Base-by-base conservation (phyloP, 2,113 vertebrate genomes). In the Phylloscopus trochiloides region DNA sequence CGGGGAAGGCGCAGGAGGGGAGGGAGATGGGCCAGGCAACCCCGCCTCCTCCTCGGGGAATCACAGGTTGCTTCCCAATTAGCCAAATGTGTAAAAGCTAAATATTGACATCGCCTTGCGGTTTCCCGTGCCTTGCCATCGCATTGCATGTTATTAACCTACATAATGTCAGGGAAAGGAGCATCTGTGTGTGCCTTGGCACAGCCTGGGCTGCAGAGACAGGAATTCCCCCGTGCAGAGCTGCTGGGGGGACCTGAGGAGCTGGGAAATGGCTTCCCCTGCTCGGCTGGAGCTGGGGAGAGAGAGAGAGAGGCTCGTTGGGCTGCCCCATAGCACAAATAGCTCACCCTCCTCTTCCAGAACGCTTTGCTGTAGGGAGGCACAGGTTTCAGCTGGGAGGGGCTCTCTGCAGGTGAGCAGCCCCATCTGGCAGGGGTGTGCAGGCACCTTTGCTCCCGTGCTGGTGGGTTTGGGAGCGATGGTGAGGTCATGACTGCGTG, bases 141-240 rank as follows among this genome's bases (percentile, higher is more conserved):
- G 8, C 92, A 36, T 94, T 88, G 92, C 94, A 97, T 96, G 90
- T 73, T 83, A 78, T 96, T 97, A 97, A 97, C 96, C 95, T 96
- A 96, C 88, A 95, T 97, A 94, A 88, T 24, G 79, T 51, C 20
- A 19, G 82, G 80, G 88, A 93, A 94, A 94, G 88, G 93, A 97
- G 95, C 95, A 96, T 89, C 95, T 94, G 92, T 52, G 86, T 74
- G 73, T 4, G 84, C 83, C 77, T 94, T 93, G 76, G 95, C 86
- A 93, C 88, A 68, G 91, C 57, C 91, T 90, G 92, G 86, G 51
- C 54, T 85, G 88, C 38, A 59, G 74, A 92, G 88, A 78, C 59
- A 93, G 95, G 94, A 94, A 82, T 95, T 95, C 76, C 92, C 82
- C n/a, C 1, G 0, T 34, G 87, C 6, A 10, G 5, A 1, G 13